Evolutionary conservation across 2,797 vertebrate species (phyloP), one percentile per base, ranked within the genome.

Genomic region (Mus minutoides): DNA sequence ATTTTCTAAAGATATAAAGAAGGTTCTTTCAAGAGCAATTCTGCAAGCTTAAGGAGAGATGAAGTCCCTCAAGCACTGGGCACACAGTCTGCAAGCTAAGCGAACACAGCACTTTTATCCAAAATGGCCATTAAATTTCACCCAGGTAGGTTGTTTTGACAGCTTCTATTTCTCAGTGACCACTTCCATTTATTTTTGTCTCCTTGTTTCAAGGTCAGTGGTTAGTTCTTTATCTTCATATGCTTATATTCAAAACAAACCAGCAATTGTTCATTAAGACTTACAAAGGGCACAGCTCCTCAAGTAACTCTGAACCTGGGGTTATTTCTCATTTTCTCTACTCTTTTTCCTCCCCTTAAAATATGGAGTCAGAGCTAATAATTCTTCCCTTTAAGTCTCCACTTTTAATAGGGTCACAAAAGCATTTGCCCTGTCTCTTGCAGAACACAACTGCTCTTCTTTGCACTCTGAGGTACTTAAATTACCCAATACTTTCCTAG

Each of bases 181-280:
- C 46, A 78, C 54, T 29, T 94, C 69, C 56, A 96, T 89, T 95
- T 88, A 95, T 91, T 88, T 93, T 58, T 29, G 40, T 91, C 80
- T 92, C 88, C 62, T 92, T 93, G 64, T 96, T 97, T 96, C 90
- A 96, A 97, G 97, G 97, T 97, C 92, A 96, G 24, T 56, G 29
- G 52, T 94, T 88, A 62, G 76, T 92, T 91, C 96, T 95, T 97
- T 96, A 96, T 96, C 92, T 96, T 95, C 79, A 91, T 80, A 94
- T 89, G 75, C 43, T 94, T 96, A 83, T 91, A 88, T 54, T 86
- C 22, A 76, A 92, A 80, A 89, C 43, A 62, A 89, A 82, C 75
- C 1, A 79, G 79, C 49, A 91, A 76, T 84, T 96, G 94, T 77
- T 92, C 91, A 80, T 95, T 94, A 96, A 92, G 34, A 82, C 49